A percentile compares a stretch with the other conserved stretches of the same genome.
These are phyloP conservation scores for Babyrousa celebensis DNA, from an alignment of 2,797 vertebrate species.

Conservation along the genomic window DNA sequence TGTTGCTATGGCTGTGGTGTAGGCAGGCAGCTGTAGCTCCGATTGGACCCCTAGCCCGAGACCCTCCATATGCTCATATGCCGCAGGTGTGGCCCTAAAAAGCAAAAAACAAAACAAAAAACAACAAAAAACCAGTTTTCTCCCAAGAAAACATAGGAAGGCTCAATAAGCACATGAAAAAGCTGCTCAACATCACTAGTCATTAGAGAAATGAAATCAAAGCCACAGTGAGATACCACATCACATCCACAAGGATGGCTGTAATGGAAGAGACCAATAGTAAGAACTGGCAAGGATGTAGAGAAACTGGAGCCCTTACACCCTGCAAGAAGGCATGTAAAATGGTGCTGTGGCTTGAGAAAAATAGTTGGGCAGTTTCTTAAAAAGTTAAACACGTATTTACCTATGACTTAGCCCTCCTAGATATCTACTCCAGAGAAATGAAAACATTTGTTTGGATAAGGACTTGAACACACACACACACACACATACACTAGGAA, in stretches of 20 bases:
- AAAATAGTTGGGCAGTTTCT: not conserved
- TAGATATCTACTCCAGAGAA: not conserved
- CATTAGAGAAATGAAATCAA: not conserved
- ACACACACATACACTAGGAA: too few species aligned
- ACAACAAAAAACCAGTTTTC: not conserved
- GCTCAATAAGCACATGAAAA: not conserved
- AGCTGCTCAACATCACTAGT: not conserved
- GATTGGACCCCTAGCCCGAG: too few species aligned
- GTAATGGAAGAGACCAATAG: not conserved
- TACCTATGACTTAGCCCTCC: not conserved
- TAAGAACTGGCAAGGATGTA: fast-evolving
- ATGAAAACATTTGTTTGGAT: fast-evolving
- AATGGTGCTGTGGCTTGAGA: not conserved
- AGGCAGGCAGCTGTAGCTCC: too few species aligned
- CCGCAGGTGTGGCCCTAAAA: too few species aligned
- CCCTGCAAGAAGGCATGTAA: too few species aligned
- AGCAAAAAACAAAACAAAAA: too few species aligned
- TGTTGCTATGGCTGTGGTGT: too few species aligned
- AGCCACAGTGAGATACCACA: too few species aligned
- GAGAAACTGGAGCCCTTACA: not conserved
- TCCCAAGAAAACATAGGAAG: not conserved
- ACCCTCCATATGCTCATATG: too few species aligned
- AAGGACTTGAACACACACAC: too few species aligned
- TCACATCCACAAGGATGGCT: not conserved
- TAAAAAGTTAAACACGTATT: not conserved